phyloP scores from a whole-genome alignment of 2,113 vertebrate genomes.

The Atherinomorus stipes region DNA sequence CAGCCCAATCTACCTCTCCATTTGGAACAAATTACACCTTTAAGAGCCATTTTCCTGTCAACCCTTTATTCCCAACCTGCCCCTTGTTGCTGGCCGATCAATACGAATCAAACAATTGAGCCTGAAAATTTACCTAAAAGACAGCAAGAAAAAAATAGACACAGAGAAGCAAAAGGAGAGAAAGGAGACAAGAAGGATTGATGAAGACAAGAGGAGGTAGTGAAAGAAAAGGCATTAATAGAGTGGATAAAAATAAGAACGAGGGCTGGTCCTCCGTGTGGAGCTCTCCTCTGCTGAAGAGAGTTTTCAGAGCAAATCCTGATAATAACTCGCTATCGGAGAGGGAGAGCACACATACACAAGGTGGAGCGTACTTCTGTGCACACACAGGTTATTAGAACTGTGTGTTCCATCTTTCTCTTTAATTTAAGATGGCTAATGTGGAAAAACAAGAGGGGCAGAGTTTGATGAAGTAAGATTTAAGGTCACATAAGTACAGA shows the following conservation, averaged over 20 bases:
- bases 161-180: not conserved
- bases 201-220: slow-evolving; percentile 39
- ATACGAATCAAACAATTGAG: slow-evolving; percentile 1
- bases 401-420: not conserved
- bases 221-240: slow-evolving; percentile 70
- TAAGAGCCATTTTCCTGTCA: not conserved
- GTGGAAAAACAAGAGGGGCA: slow-evolving; percentile 2
- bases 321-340: slow-evolving; percentile 46
- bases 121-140: slow-evolving; percentile 13
- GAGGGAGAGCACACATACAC: slow-evolving; percentile 1
- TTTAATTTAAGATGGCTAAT: slow-evolving; percentile 4
- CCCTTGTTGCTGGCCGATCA: slow-evolving; percentile 7
- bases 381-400: not conserved
- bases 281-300: slow-evolving; percentile 50
- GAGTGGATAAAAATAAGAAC: slow-evolving; percentile 84
- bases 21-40: not conserved
- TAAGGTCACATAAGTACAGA: slow-evolving; percentile 40
- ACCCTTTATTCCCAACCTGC: not conserved
- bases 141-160: slow-evolving; percentile 4
- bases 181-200: slow-evolving; percentile 17
- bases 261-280: slow-evolving; percentile 82
- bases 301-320: slow-evolving; percentile 60
- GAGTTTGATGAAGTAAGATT: slow-evolving; percentile 19
- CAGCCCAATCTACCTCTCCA: no score
- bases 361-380: not conserved